Evolutionary conservation across 2,888 invertebrate species (phyloP), one percentile per base, ranked within the genome.

Genomic region (Eristalis intricaria): DNA sequence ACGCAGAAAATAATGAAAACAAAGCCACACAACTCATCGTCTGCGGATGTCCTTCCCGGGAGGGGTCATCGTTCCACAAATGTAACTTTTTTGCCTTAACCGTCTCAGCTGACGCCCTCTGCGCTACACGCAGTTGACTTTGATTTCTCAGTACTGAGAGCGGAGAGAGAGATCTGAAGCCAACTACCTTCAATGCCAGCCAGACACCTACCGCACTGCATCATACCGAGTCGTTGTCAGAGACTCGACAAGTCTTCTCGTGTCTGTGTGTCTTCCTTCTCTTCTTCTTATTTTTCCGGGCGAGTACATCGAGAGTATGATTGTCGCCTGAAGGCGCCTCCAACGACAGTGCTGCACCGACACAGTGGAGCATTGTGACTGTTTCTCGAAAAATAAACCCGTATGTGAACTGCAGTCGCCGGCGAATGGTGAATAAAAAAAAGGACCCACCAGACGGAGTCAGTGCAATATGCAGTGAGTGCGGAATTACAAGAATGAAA

Each of bases 51-150:
- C 82, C 82, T 82, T 82, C 82, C 82, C 82, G 35, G 71, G 70
- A 82, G 82, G 70, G 82, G 82, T 82, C 82, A 82, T 82, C 76
- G 82, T 82, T 82, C 76, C 76, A 76, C 71, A 82, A 82, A 82
- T 82, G 76, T 82, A 71, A 76, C 70, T 76, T 58, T 50, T 65
- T 64, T 32, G 40, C 23, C 23, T 22, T 63, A 63, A 35, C 71
- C 43, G 75, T n/a, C n/a, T 19, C 32, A 50, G 13, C 66, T 50
- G 66, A 66, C 79, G 66, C 73, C 60, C 65, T 38, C 68, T 61
- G 43, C 13, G 10, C 61, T 61, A 13, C 23, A 29, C 23, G 66
- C 66, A 75, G 56, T 64, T 43, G 82, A 73, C 73, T 74, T 74
- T 74, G 80, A 81, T 75, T 81, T 73, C 65, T 70, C 35, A 29